These are phyloP conservation scores for Rhea americana DNA, from an alignment of 2,113 vertebrate genomes.

Conservation along the genomic window DNA sequence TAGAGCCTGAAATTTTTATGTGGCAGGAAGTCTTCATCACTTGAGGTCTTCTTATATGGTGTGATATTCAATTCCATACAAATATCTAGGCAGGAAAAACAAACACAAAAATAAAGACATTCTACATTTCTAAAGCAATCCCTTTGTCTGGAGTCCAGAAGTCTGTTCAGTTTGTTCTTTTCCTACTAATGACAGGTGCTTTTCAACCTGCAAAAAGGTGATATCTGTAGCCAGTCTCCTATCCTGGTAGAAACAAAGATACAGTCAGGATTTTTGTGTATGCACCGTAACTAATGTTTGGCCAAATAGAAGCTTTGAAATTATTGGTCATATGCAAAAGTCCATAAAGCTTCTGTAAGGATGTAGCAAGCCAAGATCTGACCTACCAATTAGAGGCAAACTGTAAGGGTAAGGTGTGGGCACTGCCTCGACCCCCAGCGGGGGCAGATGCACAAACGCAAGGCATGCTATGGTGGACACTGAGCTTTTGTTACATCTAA, in stretches of 20 bases:
- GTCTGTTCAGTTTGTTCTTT: background rate
- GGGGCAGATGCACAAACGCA: too few species aligned
- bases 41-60: background rate
- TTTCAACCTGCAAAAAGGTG: background rate
- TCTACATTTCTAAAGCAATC: background rate
- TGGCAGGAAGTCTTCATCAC: background rate
- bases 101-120: background rate
- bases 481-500: too few species aligned
- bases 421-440: too few species aligned
- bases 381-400: background rate
- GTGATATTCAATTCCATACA: background rate
- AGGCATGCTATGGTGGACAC: too few species aligned
- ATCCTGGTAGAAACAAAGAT: background rate
- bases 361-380: background rate
- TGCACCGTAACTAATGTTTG: background rate
- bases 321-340: background rate
- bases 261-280: background rate
- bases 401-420: too few species aligned
- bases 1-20: background rate
- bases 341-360: background rate
- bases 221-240: background rate
- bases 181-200: background rate
- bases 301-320: background rate
- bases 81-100: background rate
- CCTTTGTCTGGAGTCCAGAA: background rate